Conservation (phyloP, 35 echinoderm and acorn worm species). For the Apostichopus japonicus region DNA sequence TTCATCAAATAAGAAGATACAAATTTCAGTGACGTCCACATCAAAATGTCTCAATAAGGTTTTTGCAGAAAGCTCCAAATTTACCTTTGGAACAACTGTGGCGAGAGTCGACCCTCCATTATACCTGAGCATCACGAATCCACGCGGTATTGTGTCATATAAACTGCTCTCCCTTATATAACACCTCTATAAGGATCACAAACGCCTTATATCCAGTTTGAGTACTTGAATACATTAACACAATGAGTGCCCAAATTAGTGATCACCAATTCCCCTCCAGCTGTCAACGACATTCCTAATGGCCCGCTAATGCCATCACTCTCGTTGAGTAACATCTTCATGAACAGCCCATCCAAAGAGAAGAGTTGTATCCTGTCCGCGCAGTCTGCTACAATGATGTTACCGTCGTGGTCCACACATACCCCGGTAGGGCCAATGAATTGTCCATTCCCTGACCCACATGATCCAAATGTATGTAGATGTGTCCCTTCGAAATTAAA, state of each 20-base stretch:
- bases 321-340: conserved; percentile 82
- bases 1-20: too few relatives aligned
- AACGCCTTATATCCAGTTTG: conserved; percentile 74
- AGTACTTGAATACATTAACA: conserved; percentile 97
- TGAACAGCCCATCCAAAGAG: conserved; percentile 85
- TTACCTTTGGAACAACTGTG: neutral
- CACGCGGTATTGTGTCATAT: neutral
- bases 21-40: too few relatives aligned
- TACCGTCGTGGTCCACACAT: conserved; percentile 91
- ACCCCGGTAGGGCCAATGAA: conserved; percentile 98
- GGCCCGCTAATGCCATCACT: conserved; percentile 93
- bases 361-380: conserved; percentile 96
- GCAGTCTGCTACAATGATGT: conserved; percentile 98
- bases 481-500: conserved; percentile 86
- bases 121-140: neutral
- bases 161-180: neutral
- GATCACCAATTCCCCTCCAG: conserved; percentile 86
- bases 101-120: neutral
- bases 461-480: conserved; percentile 88
- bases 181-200: neutral
- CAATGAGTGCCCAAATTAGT: conserved; percentile 98
- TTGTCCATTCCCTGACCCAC: conserved; percentile 91
- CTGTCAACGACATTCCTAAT: conserved; percentile 78
- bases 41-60: too few relatives aligned
- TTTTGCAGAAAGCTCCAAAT: too few relatives aligned